Conservation (phyloP, 2,888 invertebrate species). For the Blera fallax region DNA sequence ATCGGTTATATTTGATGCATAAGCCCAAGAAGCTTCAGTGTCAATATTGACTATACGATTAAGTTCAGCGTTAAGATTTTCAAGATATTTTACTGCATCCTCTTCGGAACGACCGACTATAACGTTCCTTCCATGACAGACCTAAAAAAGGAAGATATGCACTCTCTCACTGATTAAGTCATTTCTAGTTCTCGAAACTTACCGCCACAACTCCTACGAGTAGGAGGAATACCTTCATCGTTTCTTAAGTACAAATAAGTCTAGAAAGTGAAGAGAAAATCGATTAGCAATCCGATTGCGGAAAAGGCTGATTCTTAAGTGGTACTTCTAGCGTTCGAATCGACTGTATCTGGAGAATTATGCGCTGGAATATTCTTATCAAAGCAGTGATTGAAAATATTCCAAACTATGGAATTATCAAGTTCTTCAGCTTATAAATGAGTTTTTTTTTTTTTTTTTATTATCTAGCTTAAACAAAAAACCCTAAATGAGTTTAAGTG, state of each 20-base stretch:
- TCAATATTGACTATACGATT: conserved; percentile 84
- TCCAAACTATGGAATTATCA: too few relatives aligned
- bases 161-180: not conserved
- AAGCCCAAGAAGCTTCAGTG: conserved; percentile 87
- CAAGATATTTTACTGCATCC: conserved; percentile 85
- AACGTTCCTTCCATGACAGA: conserved; percentile 75
- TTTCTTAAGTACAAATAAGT: not conserved
- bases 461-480: too few relatives aligned
- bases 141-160: conserved; percentile 59
- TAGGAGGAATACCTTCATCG: conserved; percentile 44
- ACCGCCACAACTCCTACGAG: conserved; percentile 34
- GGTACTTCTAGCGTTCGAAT: not conserved
- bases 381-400: not conserved
- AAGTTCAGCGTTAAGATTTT: conserved; percentile 85
- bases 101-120: conserved; percentile 80
- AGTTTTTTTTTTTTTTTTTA: too few relatives aligned
- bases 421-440: too few relatives aligned
- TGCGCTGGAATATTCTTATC: not conserved
- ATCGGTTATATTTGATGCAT: conserved; percentile 89
- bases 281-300: not conserved
- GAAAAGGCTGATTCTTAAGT: too few relatives aligned
- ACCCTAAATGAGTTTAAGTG: too few relatives aligned
- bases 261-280: not conserved
- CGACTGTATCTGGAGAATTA: not conserved
- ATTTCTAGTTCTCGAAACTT: not conserved